phyloP scores from a whole-genome alignment of 2,113 vertebrate species.

The human region DNA sequence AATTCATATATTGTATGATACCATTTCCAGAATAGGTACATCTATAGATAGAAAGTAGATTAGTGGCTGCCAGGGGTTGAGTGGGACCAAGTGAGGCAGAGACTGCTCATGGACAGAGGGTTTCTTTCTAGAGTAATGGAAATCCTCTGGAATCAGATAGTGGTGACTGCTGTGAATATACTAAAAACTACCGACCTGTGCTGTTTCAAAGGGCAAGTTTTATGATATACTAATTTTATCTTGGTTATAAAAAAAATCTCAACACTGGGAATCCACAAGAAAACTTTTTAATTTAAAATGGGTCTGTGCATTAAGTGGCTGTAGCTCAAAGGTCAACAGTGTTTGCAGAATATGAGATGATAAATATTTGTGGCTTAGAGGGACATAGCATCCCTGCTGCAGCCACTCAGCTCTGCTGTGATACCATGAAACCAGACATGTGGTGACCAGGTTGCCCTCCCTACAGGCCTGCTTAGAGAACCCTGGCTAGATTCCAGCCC shows the following conservation, averaged over 20 bases:
- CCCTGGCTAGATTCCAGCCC: background rate
- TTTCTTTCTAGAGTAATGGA: background rate
- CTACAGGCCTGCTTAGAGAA: background rate
- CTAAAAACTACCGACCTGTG: background rate
- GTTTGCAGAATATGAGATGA: too few relatives aligned
- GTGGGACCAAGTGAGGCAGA: rapidly evolving
- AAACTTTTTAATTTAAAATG: background rate
- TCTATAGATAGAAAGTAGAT: background rate
- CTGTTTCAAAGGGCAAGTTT: background rate
- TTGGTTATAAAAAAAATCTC: background rate
- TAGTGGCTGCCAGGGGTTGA: too few relatives aligned
- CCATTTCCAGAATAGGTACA: background rate
- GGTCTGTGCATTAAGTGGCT: rapidly evolving
- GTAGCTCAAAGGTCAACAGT: background rate
- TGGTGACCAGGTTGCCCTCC: background rate
- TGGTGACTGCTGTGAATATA: background rate
- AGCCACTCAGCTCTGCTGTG: background rate
- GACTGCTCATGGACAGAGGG: too few relatives aligned
- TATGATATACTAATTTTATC: background rate
- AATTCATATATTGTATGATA: rapidly evolving
- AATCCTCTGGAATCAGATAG: background rate
- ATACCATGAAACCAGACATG: background rate
- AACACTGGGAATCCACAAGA: background rate
- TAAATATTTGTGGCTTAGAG: background rate
- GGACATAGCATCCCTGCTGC: background rate